Base-by-base conservation (phyloP, 2,888 invertebrate species). In the Adelphocoris suturalis region DNA sequence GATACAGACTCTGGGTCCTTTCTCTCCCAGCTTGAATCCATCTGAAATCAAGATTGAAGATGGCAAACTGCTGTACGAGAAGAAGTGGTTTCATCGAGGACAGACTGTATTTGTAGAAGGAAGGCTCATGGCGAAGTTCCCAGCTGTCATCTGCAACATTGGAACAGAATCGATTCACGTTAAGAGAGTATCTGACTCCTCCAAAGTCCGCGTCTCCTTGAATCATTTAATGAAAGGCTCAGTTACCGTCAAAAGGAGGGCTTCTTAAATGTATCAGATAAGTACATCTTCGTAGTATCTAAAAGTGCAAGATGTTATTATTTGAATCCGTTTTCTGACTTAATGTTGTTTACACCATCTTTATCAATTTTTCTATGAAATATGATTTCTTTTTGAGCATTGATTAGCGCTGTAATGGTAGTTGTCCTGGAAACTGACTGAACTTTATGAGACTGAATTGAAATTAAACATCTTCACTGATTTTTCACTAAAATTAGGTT, bases 151-250 rank as follows among this genome's bases (percentile, higher is more conserved):
- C 93, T 97, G 97, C 90, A 97, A 97, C 68, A 98, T 99, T 92
- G 97, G 97, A 84, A 97, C 97, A 90, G 98, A 98, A 94, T 97
- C 97, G 97, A 96, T 99, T 93, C 98, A 97, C 96, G 97, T 98
- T 82, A 97, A 98, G 93, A 98, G 97, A 93, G 95, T 96, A 0
- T 94, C 94, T 5, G 97, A 97, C 92, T 95, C 95, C 91, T 96
- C 96, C 91, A 97, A 98, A 94, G 95, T 98, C 27, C 95, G 97
- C 93, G 97, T 99, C 93, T 97, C 96, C 93, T 95, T 97, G 92
- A 95, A 96, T 0, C 97, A 98, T 93, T 94, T 99, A 92, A 96
- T 97, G 91, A 96, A 97, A 92, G 98, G 98, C 27, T 98, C 98
- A 94, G 96, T 97, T 93, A 96, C 97, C 37, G 96, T 98, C 92